These are phyloP conservation scores for Sebastes aleutianus DNA, from an alignment of 2,797 vertebrate species.

Conservation along the genomic window DNA sequence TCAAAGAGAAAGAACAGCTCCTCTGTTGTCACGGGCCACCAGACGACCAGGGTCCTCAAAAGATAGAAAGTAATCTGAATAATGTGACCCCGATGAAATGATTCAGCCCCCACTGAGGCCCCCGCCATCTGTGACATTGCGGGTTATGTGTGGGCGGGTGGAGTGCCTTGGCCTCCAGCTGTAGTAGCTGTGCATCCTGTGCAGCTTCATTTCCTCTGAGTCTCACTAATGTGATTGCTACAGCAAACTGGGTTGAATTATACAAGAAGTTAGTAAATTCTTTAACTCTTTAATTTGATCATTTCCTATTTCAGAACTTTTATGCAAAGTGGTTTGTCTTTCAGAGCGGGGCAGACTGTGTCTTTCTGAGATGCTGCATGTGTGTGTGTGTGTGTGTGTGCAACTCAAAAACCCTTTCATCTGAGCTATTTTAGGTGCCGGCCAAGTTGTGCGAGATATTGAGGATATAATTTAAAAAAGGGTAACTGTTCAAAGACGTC, in stretches of 20 bases:
- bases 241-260: not conserved
- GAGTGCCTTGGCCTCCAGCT: conserved; percentile 65
- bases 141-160: conserved; percentile 63
- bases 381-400: not conserved
- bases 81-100: conserved; percentile 61
- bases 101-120: conserved; percentile 52
- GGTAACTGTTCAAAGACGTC: conserved; percentile 32
- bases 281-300: conserved; percentile 22
- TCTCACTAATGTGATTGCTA: conserved; percentile 49
- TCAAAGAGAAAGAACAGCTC: conserved; percentile 47
- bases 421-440: conserved; percentile 57
- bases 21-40: conserved; percentile 35
- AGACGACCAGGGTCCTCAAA: conserved; percentile 35
- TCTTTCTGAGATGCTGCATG: not conserved
- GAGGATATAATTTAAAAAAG: conserved; percentile 26
- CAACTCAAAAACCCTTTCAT: conserved; percentile 28
- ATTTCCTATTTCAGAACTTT: conserved; percentile 8
- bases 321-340: conserved; percentile 14
- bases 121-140: conserved; percentile 71
- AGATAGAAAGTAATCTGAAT: conserved; percentile 50
- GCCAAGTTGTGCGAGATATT: conserved; percentile 22
- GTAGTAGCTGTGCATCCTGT: conserved; percentile 51
- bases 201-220: conserved; percentile 54
- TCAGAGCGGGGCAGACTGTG: not conserved
- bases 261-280: conserved; percentile 2